These are phyloP conservation scores for Mus spretus DNA, from an alignment of 2,797 vertebrate genomes.

Conservation along the genomic window DNA sequence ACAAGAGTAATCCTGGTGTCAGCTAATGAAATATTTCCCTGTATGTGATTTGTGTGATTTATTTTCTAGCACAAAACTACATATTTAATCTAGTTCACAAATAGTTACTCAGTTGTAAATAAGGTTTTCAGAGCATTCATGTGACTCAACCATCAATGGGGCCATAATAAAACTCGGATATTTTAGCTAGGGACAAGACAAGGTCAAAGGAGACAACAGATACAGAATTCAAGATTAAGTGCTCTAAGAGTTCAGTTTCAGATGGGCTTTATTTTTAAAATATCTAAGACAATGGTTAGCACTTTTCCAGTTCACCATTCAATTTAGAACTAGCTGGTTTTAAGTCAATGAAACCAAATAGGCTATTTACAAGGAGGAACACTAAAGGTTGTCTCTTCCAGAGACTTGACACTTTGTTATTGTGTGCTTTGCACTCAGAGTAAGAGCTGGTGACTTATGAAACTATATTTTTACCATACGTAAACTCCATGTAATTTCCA, in stretches of 20 bases:
- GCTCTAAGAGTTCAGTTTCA: background rate
- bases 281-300: slow-evolving; percentile 27
- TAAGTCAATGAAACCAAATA: slow-evolving; percentile 37
- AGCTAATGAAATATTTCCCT: slow-evolving; percentile 65
- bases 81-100: slow-evolving; percentile 40
- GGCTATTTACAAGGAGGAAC: background rate
- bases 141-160: background rate
- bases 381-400: slow-evolving; percentile 21
- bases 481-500: slow-evolving; percentile 44
- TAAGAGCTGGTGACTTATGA: slow-evolving; percentile 18
- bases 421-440: slow-evolving; percentile 42
- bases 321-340: slow-evolving; percentile 47
- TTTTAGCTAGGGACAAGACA: slow-evolving; percentile 1
- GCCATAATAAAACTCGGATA: background rate
- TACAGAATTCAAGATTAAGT: slow-evolving; percentile 11
- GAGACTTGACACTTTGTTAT: background rate
- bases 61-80: slow-evolving; percentile 14
- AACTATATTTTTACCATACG: background rate
- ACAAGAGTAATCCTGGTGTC: background rate
- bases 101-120: slow-evolving; percentile 24
- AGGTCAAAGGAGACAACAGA: slow-evolving; percentile 1
- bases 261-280: slow-evolving; percentile 10
- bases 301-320: slow-evolving; percentile 14
- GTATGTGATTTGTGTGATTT: slow-evolving; percentile 30
- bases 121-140: slow-evolving; percentile 39